Evolutionary conservation across 2,888 invertebrate species (phyloP).

Genomic region (Hypena proboscidalis): DNA sequence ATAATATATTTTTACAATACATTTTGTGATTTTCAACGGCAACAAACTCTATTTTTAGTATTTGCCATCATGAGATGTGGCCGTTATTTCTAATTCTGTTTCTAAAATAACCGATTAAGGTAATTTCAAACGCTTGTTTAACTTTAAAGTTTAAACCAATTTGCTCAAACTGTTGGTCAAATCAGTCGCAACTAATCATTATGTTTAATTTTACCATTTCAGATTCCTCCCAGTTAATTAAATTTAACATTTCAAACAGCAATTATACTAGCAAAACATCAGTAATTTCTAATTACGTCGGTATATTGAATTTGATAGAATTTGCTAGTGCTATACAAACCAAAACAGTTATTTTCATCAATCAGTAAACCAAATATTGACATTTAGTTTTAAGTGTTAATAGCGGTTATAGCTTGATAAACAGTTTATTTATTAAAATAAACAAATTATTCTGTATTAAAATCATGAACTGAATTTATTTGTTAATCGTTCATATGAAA

Average conservation of each 20-base stretch:
- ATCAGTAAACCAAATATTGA: constrained; percentile 4
- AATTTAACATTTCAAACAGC: constrained; percentile 2
- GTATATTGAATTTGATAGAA: constrained; percentile 5
- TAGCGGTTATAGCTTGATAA: neutral
- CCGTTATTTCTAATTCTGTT: too few relatives aligned
- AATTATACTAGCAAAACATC: constrained; percentile 8
- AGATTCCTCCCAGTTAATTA: neutral
- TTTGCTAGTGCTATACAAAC: neutral
- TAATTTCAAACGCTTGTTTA: too few relatives aligned
- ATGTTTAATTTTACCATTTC: too few relatives aligned
- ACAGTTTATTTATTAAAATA: constrained; percentile 1
- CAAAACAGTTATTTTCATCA: constrained; percentile 2
- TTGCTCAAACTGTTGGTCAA: neutral
- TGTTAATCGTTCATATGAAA: too few relatives aligned
- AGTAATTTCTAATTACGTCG: constrained; percentile 5
- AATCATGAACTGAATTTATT: too few relatives aligned
- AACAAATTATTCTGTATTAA: neutral
- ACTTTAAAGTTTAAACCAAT: neutral
- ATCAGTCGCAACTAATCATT: neutral
- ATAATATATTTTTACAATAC: too few relatives aligned
- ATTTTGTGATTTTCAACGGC: too few relatives aligned
- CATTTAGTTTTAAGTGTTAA: constrained; percentile 1
- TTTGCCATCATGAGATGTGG: too few relatives aligned
- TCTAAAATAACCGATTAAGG: too few relatives aligned
- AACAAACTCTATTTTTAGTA: too few relatives aligned